Evolutionary conservation across 2,888 invertebrate species (phyloP), one percentile per base, ranked within the genome.

Genomic region (Zaprionus bogoriensis): DNA sequence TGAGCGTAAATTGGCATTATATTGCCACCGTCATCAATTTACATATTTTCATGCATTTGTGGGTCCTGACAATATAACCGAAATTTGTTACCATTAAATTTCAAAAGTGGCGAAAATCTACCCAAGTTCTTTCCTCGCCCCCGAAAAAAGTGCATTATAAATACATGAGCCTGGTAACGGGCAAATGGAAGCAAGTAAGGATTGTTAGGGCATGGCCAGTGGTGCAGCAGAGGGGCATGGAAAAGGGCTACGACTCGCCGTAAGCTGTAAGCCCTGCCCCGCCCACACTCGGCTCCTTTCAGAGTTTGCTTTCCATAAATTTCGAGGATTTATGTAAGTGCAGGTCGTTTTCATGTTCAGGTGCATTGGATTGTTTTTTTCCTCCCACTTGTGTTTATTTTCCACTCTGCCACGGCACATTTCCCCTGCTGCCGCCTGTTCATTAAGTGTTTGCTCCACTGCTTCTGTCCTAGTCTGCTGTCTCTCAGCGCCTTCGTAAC

Each of bases 251-350:
- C n/a, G n/a, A n/a, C n/a, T n/a, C n/a, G n/a, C n/a, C n/a, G n/a
- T 32, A 32, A 32, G 32, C 32, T 32, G 14, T 32, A 32, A 32
- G 32, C 30, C 32, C 32, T 2, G n/a, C 28, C 3, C 14, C 22
- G 3, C 12, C n/a, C 12, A 4, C 28, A 4, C 32, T 9, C n/a
- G 44, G 22, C 30, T 42, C 25, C 32, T 19, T 23, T 23, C 19
- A 14, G 14, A 10, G 12, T 58, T 39, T 50, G 19, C 39, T 27
- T 57, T 45, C 28, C 23, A 66, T 10, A 41, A 42, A 59, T 42
- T 68, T 41, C 17, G 36, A 14, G 54, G 55, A 65, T 69, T 64
- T 46, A 68, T 52, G 50, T 55, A 39, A 65, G 53, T 32, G 32
- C 32, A 32, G 12, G 14, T 12, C 36, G 46, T 41, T 57, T 45